These are phyloP conservation scores for Temnothorax longispinosus DNA, from an alignment of 1,140 invertebrate species.

Conservation along the genomic window DNA sequence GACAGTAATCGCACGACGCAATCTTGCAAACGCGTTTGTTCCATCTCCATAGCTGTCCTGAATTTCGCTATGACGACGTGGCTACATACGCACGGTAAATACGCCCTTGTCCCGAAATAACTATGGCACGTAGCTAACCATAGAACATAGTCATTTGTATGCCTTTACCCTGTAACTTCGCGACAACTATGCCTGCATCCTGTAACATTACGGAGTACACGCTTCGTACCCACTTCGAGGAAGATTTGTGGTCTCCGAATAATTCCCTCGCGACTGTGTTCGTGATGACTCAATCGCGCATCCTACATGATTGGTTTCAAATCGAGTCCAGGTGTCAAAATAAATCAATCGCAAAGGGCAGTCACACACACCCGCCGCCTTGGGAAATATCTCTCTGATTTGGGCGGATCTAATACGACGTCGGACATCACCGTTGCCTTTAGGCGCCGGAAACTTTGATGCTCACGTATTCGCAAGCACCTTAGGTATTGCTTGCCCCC, in stretches of 20 bases:
- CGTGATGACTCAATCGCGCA: conserved; percentile 16
- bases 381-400: conserved; percentile 57
- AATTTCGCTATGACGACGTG: conserved; percentile 23
- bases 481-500: not conserved
- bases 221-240: not conserved
- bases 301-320: conserved; percentile 3
- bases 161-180: conserved; percentile 29
- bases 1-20: conserved; percentile 43
- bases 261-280: not conserved
- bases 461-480: conserved; percentile 43
- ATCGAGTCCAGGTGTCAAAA: conserved; percentile 26
- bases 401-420: conserved; percentile 9
- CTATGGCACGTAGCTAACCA: not conserved
- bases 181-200: not conserved
- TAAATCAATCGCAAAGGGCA: conserved; percentile 43
- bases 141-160: conserved; percentile 36
- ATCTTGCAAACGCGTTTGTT: conserved; percentile 28
- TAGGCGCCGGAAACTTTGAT: conserved; percentile 54
- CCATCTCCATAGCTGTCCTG: not conserved
- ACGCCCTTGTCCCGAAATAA: not conserved
- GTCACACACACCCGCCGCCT: not conserved
- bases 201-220: not conserved
- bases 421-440: conserved; percentile 37
- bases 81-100: conserved; percentile 14
- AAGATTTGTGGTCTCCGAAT: conserved; percentile 8